phyloP scores from a whole-genome alignment of 1,140 invertebrate species.

The Vanessa tameamea region DNA sequence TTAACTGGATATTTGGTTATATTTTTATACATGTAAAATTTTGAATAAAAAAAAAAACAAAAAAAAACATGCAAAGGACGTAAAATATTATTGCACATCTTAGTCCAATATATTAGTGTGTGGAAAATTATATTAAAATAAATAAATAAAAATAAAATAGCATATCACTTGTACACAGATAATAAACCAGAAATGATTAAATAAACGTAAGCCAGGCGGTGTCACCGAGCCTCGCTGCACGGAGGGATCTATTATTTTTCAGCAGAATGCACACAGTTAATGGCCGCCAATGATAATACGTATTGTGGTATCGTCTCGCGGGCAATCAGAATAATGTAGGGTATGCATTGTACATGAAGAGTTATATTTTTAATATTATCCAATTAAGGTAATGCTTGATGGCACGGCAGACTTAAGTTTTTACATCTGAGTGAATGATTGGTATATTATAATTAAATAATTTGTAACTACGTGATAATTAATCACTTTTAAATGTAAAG shows the following conservation, averaged over 20 bases:
- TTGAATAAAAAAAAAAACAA: too few relatives aligned
- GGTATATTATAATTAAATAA: slow-evolving; percentile 20
- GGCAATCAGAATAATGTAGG: slow-evolving; percentile 70
- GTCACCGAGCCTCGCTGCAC: slow-evolving; percentile 45
- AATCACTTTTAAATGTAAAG: neutral
- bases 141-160: too few relatives aligned
- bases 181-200: too few relatives aligned
- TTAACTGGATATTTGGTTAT: too few relatives aligned
- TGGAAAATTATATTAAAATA: too few relatives aligned
- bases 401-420: slow-evolving; percentile 16
- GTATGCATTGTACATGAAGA: slow-evolving; percentile 54
- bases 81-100: too few relatives aligned
- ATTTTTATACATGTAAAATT: too few relatives aligned
- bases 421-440: slow-evolving; percentile 4
- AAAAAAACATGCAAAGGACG: too few relatives aligned
- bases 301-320: slow-evolving; percentile 59
- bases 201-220: slow-evolving; percentile 26
- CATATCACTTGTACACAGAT: too few relatives aligned
- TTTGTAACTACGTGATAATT: slow-evolving; percentile 13
- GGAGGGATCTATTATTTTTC: slow-evolving; percentile 67
- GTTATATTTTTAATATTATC: slow-evolving; percentile 59
- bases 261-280: slow-evolving; percentile 70
- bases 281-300: slow-evolving; percentile 67
- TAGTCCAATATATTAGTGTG: too few relatives aligned
- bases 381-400: slow-evolving; percentile 53